Evolutionary conservation across 2,888 invertebrate genomes (phyloP).

Genomic region (Rambutsinella grinnellia): DNA sequence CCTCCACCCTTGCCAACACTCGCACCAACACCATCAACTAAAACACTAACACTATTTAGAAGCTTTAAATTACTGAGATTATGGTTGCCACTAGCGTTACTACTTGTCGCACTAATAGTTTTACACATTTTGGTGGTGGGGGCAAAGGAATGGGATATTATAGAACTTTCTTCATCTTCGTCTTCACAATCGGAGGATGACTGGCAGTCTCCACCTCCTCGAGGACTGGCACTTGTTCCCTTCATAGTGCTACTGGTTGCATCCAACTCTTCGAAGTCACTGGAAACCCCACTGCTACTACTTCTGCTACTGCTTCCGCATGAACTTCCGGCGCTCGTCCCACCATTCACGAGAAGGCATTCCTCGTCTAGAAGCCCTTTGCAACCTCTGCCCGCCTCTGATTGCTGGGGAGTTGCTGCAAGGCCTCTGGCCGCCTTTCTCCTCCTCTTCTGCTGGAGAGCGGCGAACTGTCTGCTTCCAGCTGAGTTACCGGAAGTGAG

Average conservation of each 20-base stretch:
- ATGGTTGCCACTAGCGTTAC: constrained; percentile 27
- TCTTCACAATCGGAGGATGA: constrained; percentile 47
- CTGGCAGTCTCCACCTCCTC: constrained; percentile 27
- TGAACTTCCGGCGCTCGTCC: constrained; percentile 31
- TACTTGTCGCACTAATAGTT: constrained; percentile 71
- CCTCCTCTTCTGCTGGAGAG: constrained; percentile 52
- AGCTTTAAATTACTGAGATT: constrained; percentile 35
- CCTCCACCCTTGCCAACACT: constrained; percentile 26
- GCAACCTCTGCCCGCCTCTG: neutral
- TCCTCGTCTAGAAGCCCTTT: constrained; percentile 41
- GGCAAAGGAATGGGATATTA: constrained; percentile 67
- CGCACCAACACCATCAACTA: constrained; percentile 19
- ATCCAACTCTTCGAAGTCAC: constrained; percentile 54
- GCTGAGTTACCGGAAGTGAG: constrained; percentile 22
- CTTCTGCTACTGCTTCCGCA: constrained; percentile 48
- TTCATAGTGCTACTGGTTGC: constrained; percentile 16
- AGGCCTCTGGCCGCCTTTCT: constrained; percentile 33
- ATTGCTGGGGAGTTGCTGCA: constrained; percentile 16
- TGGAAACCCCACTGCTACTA: constrained; percentile 55
- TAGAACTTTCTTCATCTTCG: constrained; percentile 44
- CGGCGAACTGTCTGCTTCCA: constrained; percentile 36
- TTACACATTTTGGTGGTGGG: constrained; percentile 14
- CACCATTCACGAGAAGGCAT: constrained; percentile 35
- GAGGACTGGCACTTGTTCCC: constrained; percentile 17
- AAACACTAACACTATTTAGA: constrained; percentile 24